phyloP scores from a whole-genome alignment of 2,113 vertebrate genomes.

The Pelvicachromis taeniatus region DNA sequence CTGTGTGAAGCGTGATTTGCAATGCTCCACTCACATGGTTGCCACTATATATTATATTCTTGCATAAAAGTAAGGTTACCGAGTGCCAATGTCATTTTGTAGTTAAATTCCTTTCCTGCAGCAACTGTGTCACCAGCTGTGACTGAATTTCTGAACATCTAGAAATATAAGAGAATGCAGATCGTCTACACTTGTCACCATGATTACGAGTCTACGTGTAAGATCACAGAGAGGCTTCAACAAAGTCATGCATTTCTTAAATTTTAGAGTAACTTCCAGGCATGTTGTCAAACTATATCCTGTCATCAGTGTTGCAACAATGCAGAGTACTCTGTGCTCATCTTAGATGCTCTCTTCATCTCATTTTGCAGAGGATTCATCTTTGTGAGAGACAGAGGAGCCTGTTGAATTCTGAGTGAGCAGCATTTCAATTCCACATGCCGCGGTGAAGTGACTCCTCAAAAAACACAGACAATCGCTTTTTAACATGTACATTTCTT shows the following conservation, averaged over 20 bases:
- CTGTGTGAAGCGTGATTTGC: background rate
- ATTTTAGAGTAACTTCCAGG: background rate
- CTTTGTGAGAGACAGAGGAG: background rate
- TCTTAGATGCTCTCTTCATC: background rate
- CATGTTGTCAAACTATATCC: background rate
- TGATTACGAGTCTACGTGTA: background rate
- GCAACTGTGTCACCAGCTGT: background rate
- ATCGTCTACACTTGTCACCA: background rate
- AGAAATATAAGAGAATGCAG: background rate
- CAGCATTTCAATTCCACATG: constrained; percentile 36
- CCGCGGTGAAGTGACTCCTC: constrained; percentile 3
- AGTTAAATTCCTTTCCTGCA: background rate
- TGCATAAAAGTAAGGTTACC: background rate
- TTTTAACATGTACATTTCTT: background rate
- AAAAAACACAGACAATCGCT: background rate
- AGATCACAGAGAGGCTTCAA: background rate
- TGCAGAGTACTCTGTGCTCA: background rate
- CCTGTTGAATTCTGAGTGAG: constrained; percentile 32
- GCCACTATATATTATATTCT: background rate
- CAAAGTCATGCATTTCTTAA: background rate
- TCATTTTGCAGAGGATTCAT: constrained; percentile 14
- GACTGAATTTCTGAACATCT: background rate
- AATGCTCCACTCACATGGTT: background rate
- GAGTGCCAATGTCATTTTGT: background rate
- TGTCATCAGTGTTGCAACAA: background rate